Base-by-base conservation (phyloP, 1,140 invertebrate species). In the Diabrotica virgifera region DNA sequence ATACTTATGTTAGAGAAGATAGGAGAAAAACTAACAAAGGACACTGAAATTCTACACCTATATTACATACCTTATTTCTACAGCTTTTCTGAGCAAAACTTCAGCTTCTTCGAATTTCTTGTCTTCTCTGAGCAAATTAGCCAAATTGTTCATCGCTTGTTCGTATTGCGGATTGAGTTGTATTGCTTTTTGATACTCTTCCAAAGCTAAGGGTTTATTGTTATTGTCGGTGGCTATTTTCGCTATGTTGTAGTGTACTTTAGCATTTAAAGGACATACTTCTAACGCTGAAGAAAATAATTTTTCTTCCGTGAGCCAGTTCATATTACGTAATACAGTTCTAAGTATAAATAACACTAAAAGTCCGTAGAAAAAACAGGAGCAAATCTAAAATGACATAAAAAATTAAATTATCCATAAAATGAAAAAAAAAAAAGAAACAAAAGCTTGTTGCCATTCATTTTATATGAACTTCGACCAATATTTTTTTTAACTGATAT, bases 71-170 rank as follows among this genome's bases (percentile, higher is more conserved):
- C 90, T 90, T 12, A 92, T 80, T 62, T 82, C 72, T 7, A 97
- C 80, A 55, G 96, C 94, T 76, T 83, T 84, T 70, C 82, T 81
- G 13, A 98, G 83, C 59, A 94, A 85, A 54, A 78, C 75, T 81
- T 95, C 90, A 14, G 96, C 94, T 79, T 93, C 87, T 12, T 80
- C 64, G 59, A 87, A 85, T 51, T 90, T 78, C 12, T 89, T 88
- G 65, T 86, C 81, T 74, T 95, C 90, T 75, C 95, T 91, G 36
- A 96, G 82, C 60, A 98, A 84, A 82, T 98, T 98, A 0, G 92
- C 96, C 52, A 98, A 85, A 82, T 99, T 99, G 79, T 98, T 99
- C 87, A 98, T 92, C 0, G 96, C 96, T 81, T 97, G 94, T 80
- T 96, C 94, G 80, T 98, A 98, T 12, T 89, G 81, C 7, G 94